Conservation (phyloP, 2,888 invertebrate genomes). For the Dryobota labecula region DNA sequence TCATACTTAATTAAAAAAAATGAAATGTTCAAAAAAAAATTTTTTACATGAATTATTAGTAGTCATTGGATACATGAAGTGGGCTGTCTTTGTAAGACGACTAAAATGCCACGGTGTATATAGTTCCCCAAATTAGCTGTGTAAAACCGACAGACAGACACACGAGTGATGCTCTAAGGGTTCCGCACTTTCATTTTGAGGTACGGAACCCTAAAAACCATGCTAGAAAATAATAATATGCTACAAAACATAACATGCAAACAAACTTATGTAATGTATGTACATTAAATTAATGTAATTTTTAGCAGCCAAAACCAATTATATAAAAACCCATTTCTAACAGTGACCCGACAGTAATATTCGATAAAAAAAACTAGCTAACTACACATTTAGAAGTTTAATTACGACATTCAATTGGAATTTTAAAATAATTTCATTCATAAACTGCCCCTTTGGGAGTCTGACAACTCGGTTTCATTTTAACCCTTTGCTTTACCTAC, state of each 20-base stretch:
- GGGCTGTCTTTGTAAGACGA: too few relatives aligned
- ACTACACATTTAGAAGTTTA: slow-evolving; percentile 40
- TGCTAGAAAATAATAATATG: background rate
- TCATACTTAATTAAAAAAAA: too few relatives aligned
- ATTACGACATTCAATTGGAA: slow-evolving; percentile 57
- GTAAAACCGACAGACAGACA: too few relatives aligned
- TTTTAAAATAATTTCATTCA: slow-evolving; percentile 69
- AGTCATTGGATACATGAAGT: too few relatives aligned
- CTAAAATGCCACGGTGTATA: too few relatives aligned
- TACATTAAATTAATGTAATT: background rate
- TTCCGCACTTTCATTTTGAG: too few relatives aligned
- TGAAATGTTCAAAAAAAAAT: too few relatives aligned
- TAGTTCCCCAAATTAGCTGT: too few relatives aligned
- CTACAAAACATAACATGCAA: background rate
- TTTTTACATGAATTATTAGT: too few relatives aligned
- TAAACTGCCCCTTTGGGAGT: slow-evolving; percentile 69
- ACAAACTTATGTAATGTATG: background rate
- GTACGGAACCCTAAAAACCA: too few relatives aligned
- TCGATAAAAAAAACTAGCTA: slow-evolving; percentile 33
- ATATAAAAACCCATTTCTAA: slow-evolving; percentile 13
- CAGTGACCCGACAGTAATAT: slow-evolving; percentile 8
- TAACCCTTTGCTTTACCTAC: slow-evolving; percentile 62
- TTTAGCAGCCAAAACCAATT: slow-evolving; percentile 10
- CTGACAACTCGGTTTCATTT: slow-evolving; percentile 68
- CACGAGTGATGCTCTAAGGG: too few relatives aligned